Evolutionary conservation across 2,797 vertebrate genomes (phyloP).

Genomic region (Staurois parvus): DNA sequence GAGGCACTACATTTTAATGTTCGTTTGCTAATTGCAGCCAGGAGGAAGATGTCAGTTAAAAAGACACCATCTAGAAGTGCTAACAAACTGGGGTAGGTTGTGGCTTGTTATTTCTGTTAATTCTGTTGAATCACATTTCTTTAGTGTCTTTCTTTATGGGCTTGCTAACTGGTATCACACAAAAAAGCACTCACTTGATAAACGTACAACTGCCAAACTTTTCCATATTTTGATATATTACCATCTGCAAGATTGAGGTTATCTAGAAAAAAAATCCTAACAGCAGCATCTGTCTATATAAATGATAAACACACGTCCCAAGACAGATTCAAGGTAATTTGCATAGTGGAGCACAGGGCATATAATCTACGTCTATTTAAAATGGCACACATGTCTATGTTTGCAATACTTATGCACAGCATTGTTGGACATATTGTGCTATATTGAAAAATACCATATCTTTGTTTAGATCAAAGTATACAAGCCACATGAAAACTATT

Average conservation of each 20-base stretch:
- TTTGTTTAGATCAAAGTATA: conserved; percentile 3
- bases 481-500: background rate
- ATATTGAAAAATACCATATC: background rate
- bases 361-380: conserved; percentile 27
- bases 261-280: background rate
- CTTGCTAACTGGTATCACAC: background rate
- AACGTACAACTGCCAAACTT: conserved; percentile 12
- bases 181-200: background rate
- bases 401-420: background rate
- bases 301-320: conserved; percentile 26
- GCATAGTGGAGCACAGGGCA: conserved; percentile 21
- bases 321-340: conserved; percentile 22
- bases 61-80: background rate
- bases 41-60: background rate
- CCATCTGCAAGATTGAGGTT: conserved; percentile 12
- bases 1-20: background rate
- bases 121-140: background rate
- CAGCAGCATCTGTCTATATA: conserved; percentile 29
- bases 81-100: background rate
- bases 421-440: conserved; percentile 23
- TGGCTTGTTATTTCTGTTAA: background rate
- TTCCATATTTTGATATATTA: conserved; percentile 10
- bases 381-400: conserved; percentile 31
- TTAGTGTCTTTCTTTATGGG: background rate
- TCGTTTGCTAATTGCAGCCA: background rate